Evolutionary conservation across 1,140 invertebrate species (phyloP).

Genomic region (Muscidifurax raptorellus): DNA sequence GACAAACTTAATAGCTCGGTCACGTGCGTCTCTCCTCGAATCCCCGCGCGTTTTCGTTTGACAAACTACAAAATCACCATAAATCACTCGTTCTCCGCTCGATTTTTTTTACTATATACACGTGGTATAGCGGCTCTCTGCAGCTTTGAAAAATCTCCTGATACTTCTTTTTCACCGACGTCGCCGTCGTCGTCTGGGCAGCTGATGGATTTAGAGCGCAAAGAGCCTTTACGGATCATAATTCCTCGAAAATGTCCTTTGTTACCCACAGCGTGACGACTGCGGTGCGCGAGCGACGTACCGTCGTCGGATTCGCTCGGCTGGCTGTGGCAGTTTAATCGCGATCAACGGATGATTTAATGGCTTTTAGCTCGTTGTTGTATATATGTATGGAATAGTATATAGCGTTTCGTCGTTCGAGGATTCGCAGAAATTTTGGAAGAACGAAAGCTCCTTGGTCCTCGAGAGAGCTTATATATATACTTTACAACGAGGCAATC

Average conservation of each 20-base stretch:
- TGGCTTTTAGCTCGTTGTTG: not conserved
- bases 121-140: no score
- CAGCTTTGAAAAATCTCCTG: not conserved
- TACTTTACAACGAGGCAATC: not conserved
- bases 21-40: constrained; percentile 29
- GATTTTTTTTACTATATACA: not conserved
- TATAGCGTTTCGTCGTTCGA: no score
- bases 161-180: not conserved
- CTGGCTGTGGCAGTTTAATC: not conserved
- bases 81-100: constrained; percentile 27
- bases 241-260: not conserved
- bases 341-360: not conserved
- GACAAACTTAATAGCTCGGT: constrained; percentile 38
- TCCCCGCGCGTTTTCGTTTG: not conserved
- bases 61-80: constrained; percentile 40
- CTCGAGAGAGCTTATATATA: not conserved
- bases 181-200: not conserved
- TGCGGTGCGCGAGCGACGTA: no score
- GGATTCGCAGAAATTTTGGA: no score
- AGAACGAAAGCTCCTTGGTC: no score
- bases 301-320: not conserved
- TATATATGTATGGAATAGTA: no score
- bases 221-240: constrained; percentile 19
- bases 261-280: not conserved
- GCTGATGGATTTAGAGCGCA: constrained; percentile 32